Evolutionary conservation across 2,797 vertebrate species (phyloP).

Genomic region (Sternotherus odoratus): DNA sequence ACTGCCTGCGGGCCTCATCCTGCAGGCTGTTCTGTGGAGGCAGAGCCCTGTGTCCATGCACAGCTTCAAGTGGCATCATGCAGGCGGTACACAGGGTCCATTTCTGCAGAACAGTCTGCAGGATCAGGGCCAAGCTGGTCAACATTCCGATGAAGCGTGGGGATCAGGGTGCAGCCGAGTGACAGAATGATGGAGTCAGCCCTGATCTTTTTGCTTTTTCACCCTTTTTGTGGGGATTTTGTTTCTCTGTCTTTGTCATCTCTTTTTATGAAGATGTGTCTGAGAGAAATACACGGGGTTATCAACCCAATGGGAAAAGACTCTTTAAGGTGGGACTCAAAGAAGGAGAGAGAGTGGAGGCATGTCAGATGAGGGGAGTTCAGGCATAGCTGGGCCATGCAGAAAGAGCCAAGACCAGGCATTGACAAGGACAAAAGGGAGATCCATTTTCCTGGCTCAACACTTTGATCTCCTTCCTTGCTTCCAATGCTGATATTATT

Average conservation of each 20-base stretch:
- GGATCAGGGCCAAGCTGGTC: not conserved
- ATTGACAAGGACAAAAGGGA: not conserved
- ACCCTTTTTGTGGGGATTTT: not conserved
- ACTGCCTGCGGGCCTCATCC: not conserved
- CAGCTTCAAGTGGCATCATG: not conserved
- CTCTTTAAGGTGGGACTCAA: not conserved
- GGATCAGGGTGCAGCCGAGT: not conserved
- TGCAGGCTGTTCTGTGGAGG: not conserved
- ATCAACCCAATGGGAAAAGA: not conserved
- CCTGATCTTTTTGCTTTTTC: not conserved
- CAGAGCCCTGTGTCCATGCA: not conserved
- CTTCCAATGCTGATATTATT: no score
- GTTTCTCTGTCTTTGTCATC: not conserved
- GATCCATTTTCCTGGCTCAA: not conserved
- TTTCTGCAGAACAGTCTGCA: not conserved
- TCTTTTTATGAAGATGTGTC: not conserved
- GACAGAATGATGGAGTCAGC: not conserved
- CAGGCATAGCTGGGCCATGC: not conserved
- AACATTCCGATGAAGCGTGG: not conserved
- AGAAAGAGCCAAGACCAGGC: not conserved
- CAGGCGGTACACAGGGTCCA: not conserved
- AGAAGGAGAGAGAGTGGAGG: not conserved
- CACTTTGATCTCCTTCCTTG: not conserved
- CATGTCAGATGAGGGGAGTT: not conserved
- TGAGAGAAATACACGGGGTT: not conserved